Evolutionary conservation across 2,888 invertebrate genomes (phyloP), one percentile per base, ranked within the genome.

Genomic region (Scrobipalpa atriplicella): DNA sequence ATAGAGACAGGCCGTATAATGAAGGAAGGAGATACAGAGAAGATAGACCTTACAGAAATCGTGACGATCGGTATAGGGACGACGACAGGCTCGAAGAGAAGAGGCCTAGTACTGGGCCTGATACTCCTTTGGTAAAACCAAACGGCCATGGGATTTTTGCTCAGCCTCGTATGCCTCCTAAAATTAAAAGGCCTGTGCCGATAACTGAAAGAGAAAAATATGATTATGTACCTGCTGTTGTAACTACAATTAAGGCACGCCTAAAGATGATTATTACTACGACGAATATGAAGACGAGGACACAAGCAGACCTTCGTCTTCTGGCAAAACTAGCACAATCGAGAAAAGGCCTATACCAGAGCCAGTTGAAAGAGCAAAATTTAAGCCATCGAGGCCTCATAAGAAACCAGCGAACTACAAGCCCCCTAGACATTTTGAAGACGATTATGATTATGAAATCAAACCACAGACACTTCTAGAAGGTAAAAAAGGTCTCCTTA

Each of bases 181-280:
- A 95, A 86, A 95, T 97, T 67, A 94, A 96, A 69, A 94, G 96
- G 63, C 97, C 97, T 0, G 97, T 97, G 0, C 97, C 97, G 2
- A 87, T 95, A 18, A 95, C 88, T 68, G 96, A 96, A 77, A 95
- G 95, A 75, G 94, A 94, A 36, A 96, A 96, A 85, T 97, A 94
- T 79, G 94, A 95, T 58, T 96, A 96, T 73, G 95, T 95, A 41
- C 89, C 94, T 1, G 54, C 21, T 54, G 29, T 58, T 11, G 87
- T 94, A 36, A 85, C 92, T 21, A 93, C 94, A 0, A 90, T 86
- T 18, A 93, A 85, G 74, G 83, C 84, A 39, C 85, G 60, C 89
- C 82, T 13, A 92, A 78, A 79, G 93, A 94, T 62, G 93, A 93
- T 70, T 93, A 94, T 58, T 93, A 94, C 73, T 93, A 94, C 56